Evolutionary conservation across 2,888 invertebrate species (phyloP).

Genomic region (Ophion ventricosus): DNA sequence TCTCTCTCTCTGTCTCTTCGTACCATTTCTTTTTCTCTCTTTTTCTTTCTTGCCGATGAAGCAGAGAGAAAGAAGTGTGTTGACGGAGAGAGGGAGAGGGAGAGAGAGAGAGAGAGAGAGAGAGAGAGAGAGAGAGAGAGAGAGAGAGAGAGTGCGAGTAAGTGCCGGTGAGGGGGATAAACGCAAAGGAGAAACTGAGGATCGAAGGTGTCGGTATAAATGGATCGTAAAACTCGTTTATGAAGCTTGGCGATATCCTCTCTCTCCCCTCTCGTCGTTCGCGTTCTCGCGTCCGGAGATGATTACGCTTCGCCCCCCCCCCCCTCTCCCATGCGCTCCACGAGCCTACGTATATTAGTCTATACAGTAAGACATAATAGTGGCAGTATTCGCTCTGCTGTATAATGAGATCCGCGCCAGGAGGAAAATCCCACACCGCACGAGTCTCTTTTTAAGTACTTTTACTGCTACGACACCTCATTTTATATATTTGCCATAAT

Average conservation of each 20-base stretch:
- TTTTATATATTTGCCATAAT: constrained; percentile 5
- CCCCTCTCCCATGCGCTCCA: constrained; percentile 33
- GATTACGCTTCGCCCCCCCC: constrained; percentile 52
- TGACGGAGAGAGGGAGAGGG: background rate
- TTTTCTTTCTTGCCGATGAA: background rate
- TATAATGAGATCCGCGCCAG: constrained; percentile 36
- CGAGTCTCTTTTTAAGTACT: constrained; percentile 40
- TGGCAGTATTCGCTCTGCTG: constrained; percentile 18
- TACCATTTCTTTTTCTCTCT: constrained; percentile 13
- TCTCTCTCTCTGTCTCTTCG: constrained; percentile 5
- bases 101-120: background rate
- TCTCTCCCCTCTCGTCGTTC: constrained; percentile 56
- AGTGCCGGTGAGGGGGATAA: constrained; percentile 16
- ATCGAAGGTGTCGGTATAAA: constrained; percentile 74
- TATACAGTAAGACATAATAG: constrained; percentile 33
- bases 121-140: constrained; percentile 6
- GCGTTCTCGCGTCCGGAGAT: constrained; percentile 54
- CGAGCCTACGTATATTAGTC: background rate
- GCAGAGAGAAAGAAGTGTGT: background rate
- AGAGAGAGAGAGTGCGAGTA: background rate
- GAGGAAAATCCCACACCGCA: constrained; percentile 18
- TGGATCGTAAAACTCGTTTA: constrained; percentile 77
- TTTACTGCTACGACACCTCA: background rate
- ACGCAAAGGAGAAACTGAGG: constrained; percentile 71
- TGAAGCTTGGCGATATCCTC: constrained; percentile 70